phyloP scores from a whole-genome alignment of 2,113 vertebrate species.

The Lonchura striata region DNA sequence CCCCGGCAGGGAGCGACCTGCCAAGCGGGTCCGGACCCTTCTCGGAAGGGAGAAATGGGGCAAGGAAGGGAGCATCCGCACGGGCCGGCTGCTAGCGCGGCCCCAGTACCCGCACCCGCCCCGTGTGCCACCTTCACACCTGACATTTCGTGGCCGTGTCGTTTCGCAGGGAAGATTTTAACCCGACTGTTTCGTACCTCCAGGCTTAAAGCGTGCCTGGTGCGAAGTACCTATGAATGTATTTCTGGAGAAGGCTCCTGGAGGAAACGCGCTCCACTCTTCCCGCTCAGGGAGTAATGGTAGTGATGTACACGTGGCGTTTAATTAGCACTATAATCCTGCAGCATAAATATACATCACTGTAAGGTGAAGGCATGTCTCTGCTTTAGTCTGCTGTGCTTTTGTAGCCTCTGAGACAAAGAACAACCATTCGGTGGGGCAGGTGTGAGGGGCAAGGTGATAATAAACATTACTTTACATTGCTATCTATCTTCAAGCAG shows the following conservation, averaged over 20 bases:
- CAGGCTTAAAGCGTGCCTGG: background rate
- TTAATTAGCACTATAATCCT: background rate
- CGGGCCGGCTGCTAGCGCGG: accelerated
- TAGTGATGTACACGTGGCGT: background rate
- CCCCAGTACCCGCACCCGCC: accelerated
- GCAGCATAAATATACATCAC: background rate
- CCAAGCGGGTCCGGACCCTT: accelerated
- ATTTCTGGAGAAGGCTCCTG: background rate
- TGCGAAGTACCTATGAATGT: accelerated
- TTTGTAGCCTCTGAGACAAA: conserved; percentile 58
- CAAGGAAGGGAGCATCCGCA: background rate
- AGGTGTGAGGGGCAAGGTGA: conserved; percentile 71
- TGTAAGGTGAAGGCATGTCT: background rate
- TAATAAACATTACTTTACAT: conserved; percentile 50
- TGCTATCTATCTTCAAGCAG: conserved; percentile 51
- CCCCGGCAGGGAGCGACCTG: background rate
- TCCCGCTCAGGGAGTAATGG: background rate
- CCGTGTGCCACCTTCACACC: background rate
- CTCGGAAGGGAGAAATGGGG: background rate
- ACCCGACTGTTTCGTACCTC: accelerated
- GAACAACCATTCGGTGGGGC: conserved; percentile 67
- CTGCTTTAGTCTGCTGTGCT: background rate
- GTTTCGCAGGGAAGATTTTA: background rate
- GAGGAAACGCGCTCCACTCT: background rate
- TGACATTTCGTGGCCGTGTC: background rate